Evolutionary conservation across 2,113 vertebrate species (phyloP).

Genomic region (Tenrec ecaudatus): DNA sequence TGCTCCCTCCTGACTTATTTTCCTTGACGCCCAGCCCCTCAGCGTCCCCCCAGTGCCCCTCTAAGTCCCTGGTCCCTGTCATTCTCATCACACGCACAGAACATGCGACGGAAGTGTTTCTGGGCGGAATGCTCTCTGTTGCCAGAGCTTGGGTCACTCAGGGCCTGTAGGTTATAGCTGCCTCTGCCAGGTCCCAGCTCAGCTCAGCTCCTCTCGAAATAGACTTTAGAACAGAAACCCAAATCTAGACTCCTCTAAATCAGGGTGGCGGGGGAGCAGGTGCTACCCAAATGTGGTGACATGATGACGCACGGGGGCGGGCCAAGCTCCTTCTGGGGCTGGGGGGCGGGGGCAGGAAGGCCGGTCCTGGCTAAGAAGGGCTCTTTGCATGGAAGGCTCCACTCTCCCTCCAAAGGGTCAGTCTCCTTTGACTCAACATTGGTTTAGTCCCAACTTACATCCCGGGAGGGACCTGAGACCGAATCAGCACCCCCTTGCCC

Average conservation of each 20-base stretch:
- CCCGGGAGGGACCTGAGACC: not conserved
- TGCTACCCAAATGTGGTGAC: conserved; percentile 27
- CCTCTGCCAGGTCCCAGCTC: conserved; percentile 4
- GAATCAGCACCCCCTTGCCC: too few relatives aligned
- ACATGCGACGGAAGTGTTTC: not conserved
- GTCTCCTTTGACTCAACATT: not conserved
- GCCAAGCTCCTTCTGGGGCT: not conserved
- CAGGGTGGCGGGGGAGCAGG: conserved; percentile 6
- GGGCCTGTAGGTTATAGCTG: not conserved
- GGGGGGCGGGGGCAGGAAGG: not conserved
- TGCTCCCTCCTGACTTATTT: too few relatives aligned
- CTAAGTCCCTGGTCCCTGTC: not conserved
- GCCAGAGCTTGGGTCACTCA: not conserved
- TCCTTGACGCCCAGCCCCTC: not conserved
- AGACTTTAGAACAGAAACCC: conserved; percentile 65
- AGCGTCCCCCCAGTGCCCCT: not conserved
- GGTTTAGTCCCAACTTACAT: not conserved
- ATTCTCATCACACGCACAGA: not conserved
- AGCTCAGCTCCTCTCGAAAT: conserved; percentile 54
- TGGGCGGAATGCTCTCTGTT: not conserved
- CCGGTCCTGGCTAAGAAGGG: not conserved
- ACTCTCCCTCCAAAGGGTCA: not conserved
- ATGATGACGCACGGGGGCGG: not conserved
- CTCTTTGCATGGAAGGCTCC: not conserved
- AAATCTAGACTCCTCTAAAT: conserved; percentile 53